Evolutionary conservation across 2,888 invertebrate species (phyloP).

Genomic region (Thymelicus sylvestris): DNA sequence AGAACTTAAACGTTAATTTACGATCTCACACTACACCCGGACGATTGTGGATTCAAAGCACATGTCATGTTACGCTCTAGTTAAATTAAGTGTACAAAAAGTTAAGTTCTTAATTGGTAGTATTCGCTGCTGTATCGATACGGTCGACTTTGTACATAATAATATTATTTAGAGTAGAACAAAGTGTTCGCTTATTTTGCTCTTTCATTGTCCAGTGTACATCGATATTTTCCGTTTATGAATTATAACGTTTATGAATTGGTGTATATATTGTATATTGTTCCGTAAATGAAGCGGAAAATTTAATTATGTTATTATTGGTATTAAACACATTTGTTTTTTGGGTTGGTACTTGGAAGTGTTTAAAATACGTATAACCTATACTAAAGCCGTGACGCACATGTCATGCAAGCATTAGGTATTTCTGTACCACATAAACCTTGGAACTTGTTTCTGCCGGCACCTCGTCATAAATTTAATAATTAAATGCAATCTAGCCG

Average conservation of each 20-base stretch:
- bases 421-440: slow-evolving; percentile 33
- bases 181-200: no score
- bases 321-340: no score
- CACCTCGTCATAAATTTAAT: slow-evolving; percentile 55
- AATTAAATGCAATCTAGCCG: slow-evolving; percentile 56
- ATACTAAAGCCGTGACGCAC: neutral
- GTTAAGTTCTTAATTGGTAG: slow-evolving; percentile 1
- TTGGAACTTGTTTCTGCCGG: slow-evolving; percentile 45
- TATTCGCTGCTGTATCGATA: neutral
- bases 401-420: slow-evolving; percentile 32
- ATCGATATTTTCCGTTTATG: no score
- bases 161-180: no score
- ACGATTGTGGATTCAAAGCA: slow-evolving; percentile 8
- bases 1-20: slow-evolving; percentile 15
- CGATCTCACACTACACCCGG: slow-evolving; percentile 4
- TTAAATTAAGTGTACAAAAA: slow-evolving; percentile 7
- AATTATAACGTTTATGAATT: no score
- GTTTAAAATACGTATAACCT: no score
- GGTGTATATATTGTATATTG: no score
- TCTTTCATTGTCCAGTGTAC: no score
- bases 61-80: slow-evolving; percentile 8
- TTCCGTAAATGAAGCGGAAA: no score
- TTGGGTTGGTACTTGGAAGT: no score
- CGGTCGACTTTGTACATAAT: no score
- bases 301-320: no score